phyloP scores from a whole-genome alignment of 2,113 vertebrate species.

The Helogale parvula region DNA sequence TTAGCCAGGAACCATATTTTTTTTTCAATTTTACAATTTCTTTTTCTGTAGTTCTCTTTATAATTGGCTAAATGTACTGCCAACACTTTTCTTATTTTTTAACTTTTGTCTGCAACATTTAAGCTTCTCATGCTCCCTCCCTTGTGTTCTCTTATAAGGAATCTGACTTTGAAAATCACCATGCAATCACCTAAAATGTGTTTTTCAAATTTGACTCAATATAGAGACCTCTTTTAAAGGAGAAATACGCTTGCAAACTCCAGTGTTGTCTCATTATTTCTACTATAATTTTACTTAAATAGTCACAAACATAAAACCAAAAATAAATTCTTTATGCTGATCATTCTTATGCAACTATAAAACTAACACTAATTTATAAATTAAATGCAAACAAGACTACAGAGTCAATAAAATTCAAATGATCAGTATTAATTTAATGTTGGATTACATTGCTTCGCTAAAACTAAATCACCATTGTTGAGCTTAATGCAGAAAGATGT shows the following conservation, averaged over 20 bases:
- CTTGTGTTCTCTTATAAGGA: background rate
- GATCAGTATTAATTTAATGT: conserved; percentile 34
- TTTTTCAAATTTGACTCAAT: conserved; percentile 42
- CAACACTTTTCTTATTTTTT: conserved; percentile 52
- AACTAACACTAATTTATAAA: conserved; percentile 46
- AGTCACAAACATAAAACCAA: conserved; percentile 60
- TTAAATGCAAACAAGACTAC: conserved; percentile 56
- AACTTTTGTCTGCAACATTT: conserved; percentile 54
- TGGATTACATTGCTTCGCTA: conserved; percentile 36
- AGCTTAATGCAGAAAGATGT: conserved; percentile 31
- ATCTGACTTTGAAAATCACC: conserved; percentile 51
- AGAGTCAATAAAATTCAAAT: conserved; percentile 44
- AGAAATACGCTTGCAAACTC: conserved; percentile 18
- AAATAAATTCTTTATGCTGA: conserved; percentile 53
- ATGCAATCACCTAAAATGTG: conserved; percentile 28
- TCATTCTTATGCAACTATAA: conserved; percentile 9
- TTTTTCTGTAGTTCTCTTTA: conserved; percentile 51
- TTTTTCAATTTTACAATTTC: conserved; percentile 52
- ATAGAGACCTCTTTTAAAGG: conserved; percentile 21
- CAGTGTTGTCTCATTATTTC: conserved; percentile 28
- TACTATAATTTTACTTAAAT: conserved; percentile 49
- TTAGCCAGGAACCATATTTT: conserved; percentile 51
- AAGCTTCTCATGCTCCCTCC: background rate
- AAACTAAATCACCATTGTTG: conserved; percentile 42
- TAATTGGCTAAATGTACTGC: conserved; percentile 38